phyloP scores from a whole-genome alignment of 2,797 vertebrate genomes.

The Orestias chungarensis region DNA sequence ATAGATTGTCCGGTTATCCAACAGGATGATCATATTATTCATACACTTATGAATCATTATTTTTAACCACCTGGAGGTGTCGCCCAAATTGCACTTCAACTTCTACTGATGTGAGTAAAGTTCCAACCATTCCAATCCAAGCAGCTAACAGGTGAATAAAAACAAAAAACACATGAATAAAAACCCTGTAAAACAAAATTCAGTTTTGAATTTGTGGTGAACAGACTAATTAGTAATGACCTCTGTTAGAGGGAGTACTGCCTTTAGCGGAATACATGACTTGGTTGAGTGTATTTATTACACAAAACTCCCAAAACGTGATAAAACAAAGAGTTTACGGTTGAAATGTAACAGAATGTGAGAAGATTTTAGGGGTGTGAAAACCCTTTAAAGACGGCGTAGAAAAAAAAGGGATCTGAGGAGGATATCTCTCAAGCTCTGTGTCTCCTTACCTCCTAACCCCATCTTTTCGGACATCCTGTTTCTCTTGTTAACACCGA shows the following conservation, averaged over 20 bases:
- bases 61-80: too few relatives aligned
- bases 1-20: too few relatives aligned
- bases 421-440: not conserved
- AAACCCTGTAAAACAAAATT: not conserved
- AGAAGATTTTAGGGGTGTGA: not conserved
- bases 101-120: not conserved
- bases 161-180: not conserved
- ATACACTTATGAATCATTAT: too few relatives aligned
- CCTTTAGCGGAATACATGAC: too few relatives aligned
- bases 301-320: too few relatives aligned
- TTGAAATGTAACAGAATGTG: not conserved
- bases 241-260: too few relatives aligned
- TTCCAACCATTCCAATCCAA: not conserved
- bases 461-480: slow-evolving; percentile 1
- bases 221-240: too few relatives aligned
- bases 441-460: slow-evolving; percentile 8
- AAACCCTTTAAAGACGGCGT: not conserved
- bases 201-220: too few relatives aligned
- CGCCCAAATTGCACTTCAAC: too few relatives aligned
- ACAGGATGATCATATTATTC: too few relatives aligned
- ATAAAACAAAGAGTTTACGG: not conserved
- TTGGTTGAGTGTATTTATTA: not conserved
- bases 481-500: slow-evolving; percentile 39
- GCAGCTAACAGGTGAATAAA: not conserved
- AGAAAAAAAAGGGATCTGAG: not conserved